phyloP scores from a whole-genome alignment of 2,113 vertebrate species.

The Carlito syrichta region DNA sequence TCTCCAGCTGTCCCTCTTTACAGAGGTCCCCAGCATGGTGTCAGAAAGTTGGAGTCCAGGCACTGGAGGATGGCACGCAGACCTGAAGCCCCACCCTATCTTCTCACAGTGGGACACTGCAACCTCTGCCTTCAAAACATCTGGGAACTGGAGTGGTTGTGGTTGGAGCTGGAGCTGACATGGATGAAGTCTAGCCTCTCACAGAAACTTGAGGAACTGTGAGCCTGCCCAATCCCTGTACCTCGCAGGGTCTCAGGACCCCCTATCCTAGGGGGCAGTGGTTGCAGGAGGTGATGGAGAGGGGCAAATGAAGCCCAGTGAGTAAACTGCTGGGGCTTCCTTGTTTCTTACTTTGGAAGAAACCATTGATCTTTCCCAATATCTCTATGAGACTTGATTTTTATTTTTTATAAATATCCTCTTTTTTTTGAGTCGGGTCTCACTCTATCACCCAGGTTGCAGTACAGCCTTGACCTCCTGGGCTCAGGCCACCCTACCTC shows the following conservation, averaged over 20 bases:
- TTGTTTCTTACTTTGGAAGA: rapidly evolving
- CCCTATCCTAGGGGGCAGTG: too few species aligned
- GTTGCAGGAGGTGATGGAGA: too few species aligned
- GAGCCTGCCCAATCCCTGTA: neutral
- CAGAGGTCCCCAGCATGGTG: rapidly evolving
- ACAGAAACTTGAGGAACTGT: rapidly evolving
- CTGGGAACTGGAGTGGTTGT: rapidly evolving
- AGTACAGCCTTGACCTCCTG: too few species aligned
- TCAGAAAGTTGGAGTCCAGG: rapidly evolving
- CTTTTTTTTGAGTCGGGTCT: too few species aligned
- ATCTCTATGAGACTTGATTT: neutral
- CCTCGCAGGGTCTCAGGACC: neutral
- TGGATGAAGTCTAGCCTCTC: neutral
- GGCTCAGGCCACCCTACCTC: too few species aligned
- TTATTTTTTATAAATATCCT: neutral
- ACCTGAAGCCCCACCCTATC: rapidly evolving
- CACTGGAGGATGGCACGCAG: rapidly evolving
- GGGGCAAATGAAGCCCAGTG: rapidly evolving
- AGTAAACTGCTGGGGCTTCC: too few species aligned
- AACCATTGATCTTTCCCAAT: rapidly evolving
- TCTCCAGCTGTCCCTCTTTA: rapidly evolving
- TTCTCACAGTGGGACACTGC: too few species aligned
- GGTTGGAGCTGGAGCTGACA: neutral
- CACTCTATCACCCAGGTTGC: too few species aligned
- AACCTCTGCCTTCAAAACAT: rapidly evolving